A percentile compares a stretch with the other conserved stretches of the same genome.
Evolutionary conservation across 2,888 invertebrate genomes (phyloP).

Genomic region (Patella depressa): DNA sequence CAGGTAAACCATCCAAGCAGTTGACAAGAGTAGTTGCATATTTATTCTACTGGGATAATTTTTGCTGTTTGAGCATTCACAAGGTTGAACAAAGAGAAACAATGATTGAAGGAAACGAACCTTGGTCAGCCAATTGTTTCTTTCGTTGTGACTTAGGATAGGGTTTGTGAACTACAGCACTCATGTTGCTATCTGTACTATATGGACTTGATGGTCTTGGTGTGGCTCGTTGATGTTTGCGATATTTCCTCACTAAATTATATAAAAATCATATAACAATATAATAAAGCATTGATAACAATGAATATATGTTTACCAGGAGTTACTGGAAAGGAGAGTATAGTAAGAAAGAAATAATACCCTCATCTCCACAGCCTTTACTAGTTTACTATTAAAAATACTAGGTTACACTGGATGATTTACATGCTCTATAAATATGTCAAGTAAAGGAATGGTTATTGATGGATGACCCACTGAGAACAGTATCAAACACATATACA

Average conservation of each 20-base stretch:
- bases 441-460: neutral
- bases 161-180: slow-evolving; percentile 66
- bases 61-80: too few relatives aligned
- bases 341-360: too few relatives aligned
- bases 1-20: too few relatives aligned
- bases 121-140: slow-evolving; percentile 64
- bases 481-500: neutral
- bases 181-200: slow-evolving; percentile 72
- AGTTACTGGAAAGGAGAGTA: neutral
- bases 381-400: too few relatives aligned
- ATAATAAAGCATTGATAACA: neutral
- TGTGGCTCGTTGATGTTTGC: slow-evolving; percentile 48
- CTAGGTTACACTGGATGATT: too few relatives aligned
- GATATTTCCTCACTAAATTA: slow-evolving; percentile 37
- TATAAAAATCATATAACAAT: neutral
- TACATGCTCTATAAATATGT: too few relatives aligned
- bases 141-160: slow-evolving; percentile 70
- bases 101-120: slow-evolving; percentile 30
- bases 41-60: too few relatives aligned
- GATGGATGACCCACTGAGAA: neutral
- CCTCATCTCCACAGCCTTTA: too few relatives aligned
- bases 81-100: too few relatives aligned
- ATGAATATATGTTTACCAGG: neutral
- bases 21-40: too few relatives aligned
- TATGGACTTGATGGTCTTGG: slow-evolving; percentile 70